Conservation (phyloP, 2,888 invertebrate species). For the Tribolium freemani region DNA sequence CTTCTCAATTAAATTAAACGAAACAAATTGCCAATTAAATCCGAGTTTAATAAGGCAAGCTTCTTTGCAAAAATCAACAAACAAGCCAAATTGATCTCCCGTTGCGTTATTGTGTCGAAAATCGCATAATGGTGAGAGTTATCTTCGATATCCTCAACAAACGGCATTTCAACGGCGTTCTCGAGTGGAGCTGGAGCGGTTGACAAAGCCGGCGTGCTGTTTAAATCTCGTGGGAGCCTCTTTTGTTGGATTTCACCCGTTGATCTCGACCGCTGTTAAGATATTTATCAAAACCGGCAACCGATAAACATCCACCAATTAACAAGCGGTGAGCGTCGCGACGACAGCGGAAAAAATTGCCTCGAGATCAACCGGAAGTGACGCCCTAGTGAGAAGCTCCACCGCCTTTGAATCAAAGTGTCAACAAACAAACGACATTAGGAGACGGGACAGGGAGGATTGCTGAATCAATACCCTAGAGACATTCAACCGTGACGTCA, state of each 20-base stretch:
- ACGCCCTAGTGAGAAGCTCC: slow-evolving; percentile 17
- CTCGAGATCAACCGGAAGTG: slow-evolving; percentile 35
- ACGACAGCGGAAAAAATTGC: slow-evolving; percentile 25
- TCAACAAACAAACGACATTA: slow-evolving; percentile 67
- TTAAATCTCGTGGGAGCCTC: slow-evolving; percentile 38
- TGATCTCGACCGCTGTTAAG: slow-evolving; percentile 41
- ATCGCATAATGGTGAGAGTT: slow-evolving; percentile 37
- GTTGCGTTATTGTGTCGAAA: slow-evolving; percentile 34
- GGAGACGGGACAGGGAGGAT: slow-evolving; percentile 48
- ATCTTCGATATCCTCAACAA: slow-evolving; percentile 24
- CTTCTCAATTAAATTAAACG: slow-evolving; percentile 30
- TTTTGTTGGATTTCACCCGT: slow-evolving; percentile 37
- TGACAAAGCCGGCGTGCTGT: slow-evolving; percentile 40
- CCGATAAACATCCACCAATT: slow-evolving; percentile 16
- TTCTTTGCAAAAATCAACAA: neutral
- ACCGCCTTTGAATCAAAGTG: slow-evolving; percentile 58
- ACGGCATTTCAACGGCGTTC: slow-evolving; percentile 31
- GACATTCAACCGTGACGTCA: slow-evolving; percentile 59
- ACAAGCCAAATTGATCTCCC: slow-evolving; percentile 31
- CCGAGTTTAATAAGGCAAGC: neutral
- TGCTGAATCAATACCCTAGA: slow-evolving; percentile 62
- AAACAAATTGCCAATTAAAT: slow-evolving; percentile 9
- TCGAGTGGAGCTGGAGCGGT: slow-evolving; percentile 38
- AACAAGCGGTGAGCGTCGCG: neutral
- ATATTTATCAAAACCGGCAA: slow-evolving; percentile 40